Conservation (phyloP, 2,888 invertebrate genomes). For the Tanaodytes sp. region DNA sequence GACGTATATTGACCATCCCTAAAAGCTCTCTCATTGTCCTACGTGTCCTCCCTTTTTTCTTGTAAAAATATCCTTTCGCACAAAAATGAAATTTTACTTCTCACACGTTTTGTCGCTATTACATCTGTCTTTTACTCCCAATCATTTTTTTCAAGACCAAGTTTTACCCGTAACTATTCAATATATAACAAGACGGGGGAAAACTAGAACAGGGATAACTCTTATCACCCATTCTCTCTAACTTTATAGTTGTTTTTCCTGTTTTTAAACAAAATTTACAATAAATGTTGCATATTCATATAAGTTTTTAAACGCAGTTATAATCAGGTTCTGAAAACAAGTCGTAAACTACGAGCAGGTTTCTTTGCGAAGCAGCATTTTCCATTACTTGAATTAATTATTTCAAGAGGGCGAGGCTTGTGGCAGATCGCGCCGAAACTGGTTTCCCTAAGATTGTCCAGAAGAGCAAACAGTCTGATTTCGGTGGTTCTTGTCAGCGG, state of each 20-base stretch:
- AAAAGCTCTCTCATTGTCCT: constrained; percentile 45
- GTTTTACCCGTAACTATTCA: too few species aligned
- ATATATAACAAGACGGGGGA: too few species aligned
- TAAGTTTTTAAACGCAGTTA: not conserved
- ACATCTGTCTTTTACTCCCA: not conserved
- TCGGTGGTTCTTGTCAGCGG: constrained; percentile 57
- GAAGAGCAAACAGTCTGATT: constrained; percentile 64
- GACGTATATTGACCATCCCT: constrained; percentile 49
- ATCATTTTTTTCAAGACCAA: constrained; percentile 8
- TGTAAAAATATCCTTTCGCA: constrained; percentile 11
- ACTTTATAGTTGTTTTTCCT: too few species aligned
- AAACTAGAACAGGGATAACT: too few species aligned
- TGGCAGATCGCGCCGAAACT: constrained; percentile 44
- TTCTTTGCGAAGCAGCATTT: too few species aligned
- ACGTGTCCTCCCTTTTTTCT: constrained; percentile 18
- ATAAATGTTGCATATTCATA: too few species aligned
- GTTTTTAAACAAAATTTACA: too few species aligned
- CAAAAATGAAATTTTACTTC: constrained; percentile 19
- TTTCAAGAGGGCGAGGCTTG: constrained; percentile 47
- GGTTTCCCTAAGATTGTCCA: constrained; percentile 62
- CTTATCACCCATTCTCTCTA: too few species aligned
- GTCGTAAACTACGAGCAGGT: too few species aligned
- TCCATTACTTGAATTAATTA: constrained; percentile 54
- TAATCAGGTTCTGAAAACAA: too few species aligned
- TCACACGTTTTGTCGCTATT: constrained; percentile 4